Conservation (phyloP, 1,140 invertebrate species). For the Sinonovacula constricta region DNA sequence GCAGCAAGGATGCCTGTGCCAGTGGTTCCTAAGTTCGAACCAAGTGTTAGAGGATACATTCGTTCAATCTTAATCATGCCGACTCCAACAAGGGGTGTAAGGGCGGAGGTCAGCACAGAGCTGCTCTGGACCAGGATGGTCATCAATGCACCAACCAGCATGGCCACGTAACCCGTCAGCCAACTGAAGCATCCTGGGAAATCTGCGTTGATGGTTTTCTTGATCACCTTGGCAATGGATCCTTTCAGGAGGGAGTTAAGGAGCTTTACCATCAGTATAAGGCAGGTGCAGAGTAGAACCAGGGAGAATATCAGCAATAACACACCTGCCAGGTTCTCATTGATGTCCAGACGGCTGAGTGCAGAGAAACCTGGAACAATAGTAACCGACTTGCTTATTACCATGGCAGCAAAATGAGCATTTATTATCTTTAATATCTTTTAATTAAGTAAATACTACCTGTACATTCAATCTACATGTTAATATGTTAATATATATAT, state of each 20-base stretch:
- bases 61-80: constrained; percentile 82
- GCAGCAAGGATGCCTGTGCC: constrained; percentile 81
- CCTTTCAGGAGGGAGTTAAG: constrained; percentile 80
- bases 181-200: constrained; percentile 78
- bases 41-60: constrained; percentile 83
- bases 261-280: constrained; percentile 82
- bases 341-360: constrained; percentile 68
- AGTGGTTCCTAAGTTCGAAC: constrained; percentile 84
- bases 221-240: constrained; percentile 79
- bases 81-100: constrained; percentile 84
- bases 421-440: background rate
- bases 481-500: no score
- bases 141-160: constrained; percentile 82
- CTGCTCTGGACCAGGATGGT: constrained; percentile 84
- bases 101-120: constrained; percentile 83
- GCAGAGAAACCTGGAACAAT: constrained; percentile 59
- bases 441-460: no score
- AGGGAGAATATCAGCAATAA: constrained; percentile 80
- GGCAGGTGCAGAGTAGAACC: constrained; percentile 80
- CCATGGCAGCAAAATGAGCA: background rate
- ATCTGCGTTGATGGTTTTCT: constrained; percentile 81
- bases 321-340: constrained; percentile 79
- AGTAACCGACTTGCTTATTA: no score
- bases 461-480: no score
- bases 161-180: constrained; percentile 82